Evolutionary conservation across 2,888 invertebrate species (phyloP), one percentile per base, ranked within the genome.

Genomic region (Drosophila meridionalis): DNA sequence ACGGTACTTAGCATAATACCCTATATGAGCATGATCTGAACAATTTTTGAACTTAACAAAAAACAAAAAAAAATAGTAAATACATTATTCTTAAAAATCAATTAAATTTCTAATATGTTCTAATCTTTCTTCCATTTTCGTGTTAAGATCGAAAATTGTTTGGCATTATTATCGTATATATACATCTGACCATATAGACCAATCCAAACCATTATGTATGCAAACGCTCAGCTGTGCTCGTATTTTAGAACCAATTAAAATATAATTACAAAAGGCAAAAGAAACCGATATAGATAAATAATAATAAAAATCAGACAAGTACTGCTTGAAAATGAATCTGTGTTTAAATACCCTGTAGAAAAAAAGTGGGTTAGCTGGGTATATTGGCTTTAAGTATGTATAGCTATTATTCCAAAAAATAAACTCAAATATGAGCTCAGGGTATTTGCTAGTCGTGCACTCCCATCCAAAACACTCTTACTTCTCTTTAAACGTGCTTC

Each of bases 141-240:
- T 9, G n/a, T n/a, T 50, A 50, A 26, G 34, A 3, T 52, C 34
- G 6, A 12, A 26, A 52, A 52, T 52, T 52, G 52, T 52, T 52
- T 36, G 12, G 12, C 34, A 20, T 36, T 34, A 36, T 36, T 36
- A 12, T 52, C 52, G 50, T 52, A 55, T 56, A 56, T n/a, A 50
- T 55, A 45, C 55, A 48, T 43, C 58, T 36, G 50, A 62, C 57
- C 52, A 59, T 42, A 69, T 42, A 76, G 60, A 67, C 57, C 62
- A 66, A 76, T 48, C 48, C 43, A 28, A 52, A 20, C 20, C 30
- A 52, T 11, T 5, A 52, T 52, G 69, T 55, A 78, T 63, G 62
- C 68, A 66, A 63, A 70, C 58, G 80, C 83, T 74, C 76, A 83
- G 70, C 70, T 82, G 76, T 73, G 73, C 63, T 75, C 76, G 69